A percentile compares a stretch with the other conserved stretches of the same genome.
Evolutionary conservation across 2,113 vertebrate species (phyloP).

Genomic region (Elaphurus davidianus): DNA sequence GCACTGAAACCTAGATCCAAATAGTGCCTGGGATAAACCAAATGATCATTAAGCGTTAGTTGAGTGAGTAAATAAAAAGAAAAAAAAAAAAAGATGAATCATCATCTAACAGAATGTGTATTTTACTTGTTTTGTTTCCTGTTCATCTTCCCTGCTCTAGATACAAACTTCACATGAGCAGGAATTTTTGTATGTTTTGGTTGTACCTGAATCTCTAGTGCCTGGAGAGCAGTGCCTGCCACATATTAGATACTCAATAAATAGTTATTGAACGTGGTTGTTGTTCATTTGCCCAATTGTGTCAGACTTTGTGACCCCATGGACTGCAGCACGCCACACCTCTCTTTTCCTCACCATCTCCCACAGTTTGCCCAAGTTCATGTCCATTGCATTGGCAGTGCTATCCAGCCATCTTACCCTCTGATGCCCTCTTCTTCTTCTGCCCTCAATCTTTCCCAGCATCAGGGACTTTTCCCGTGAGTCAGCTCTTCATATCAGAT

Average conservation of each 20-base stretch:
- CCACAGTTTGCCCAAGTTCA: background rate
- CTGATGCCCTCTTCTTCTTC: background rate
- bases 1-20: background rate
- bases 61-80: background rate
- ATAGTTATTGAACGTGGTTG: background rate
- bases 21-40: background rate
- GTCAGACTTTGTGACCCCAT: background rate
- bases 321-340: background rate
- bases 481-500: background rate
- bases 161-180: background rate
- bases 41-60: background rate
- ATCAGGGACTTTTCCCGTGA: background rate
- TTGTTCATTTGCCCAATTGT: background rate
- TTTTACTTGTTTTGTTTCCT: background rate
- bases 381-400: background rate
- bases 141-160: background rate
- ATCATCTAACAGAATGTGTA: background rate
- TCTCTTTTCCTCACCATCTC: background rate
- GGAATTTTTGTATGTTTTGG: background rate
- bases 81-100: background rate
- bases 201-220: background rate
- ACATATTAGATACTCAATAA: background rate
- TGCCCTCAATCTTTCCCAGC: background rate
- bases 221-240: background rate
- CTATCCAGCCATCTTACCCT: background rate